A percentile compares a stretch with the other conserved stretches of the same genome.
phyloP scores from a whole-genome alignment of 2,113 vertebrate genomes.

The Sinosuthora webbiana region DNA sequence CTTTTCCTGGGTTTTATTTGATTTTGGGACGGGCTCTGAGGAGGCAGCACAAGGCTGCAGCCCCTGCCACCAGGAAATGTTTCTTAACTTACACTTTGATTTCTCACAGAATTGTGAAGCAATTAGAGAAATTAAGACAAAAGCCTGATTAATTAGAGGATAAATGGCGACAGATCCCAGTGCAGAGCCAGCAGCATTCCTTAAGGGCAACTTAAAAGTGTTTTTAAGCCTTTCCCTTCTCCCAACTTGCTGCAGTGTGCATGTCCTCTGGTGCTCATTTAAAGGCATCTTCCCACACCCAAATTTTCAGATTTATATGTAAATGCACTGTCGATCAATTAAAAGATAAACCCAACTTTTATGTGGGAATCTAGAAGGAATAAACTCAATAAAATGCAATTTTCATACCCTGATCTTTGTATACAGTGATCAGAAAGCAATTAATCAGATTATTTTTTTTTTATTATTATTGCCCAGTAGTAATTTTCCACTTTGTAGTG shows the following conservation, averaged over 20 bases:
- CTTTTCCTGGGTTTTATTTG: background rate
- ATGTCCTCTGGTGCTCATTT: background rate
- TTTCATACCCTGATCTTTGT: background rate
- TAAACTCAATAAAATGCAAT: background rate
- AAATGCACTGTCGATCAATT: conserved; percentile 55
- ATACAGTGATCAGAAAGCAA: conserved; percentile 6
- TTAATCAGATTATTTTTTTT: conserved; percentile 18
- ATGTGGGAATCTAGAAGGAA: background rate
- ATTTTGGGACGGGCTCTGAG: accelerated
- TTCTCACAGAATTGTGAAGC: background rate
- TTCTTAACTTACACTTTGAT: background rate
- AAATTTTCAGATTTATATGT: conserved; percentile 51
- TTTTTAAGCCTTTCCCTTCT: background rate
- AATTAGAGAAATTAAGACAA: background rate
- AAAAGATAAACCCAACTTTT: conserved; percentile 56
- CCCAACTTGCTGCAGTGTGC: background rate
- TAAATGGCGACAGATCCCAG: background rate
- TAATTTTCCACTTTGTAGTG: background rate
- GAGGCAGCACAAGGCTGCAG: background rate
- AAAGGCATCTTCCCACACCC: background rate
- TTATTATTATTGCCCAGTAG: background rate
- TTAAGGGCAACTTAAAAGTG: background rate
- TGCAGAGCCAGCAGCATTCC: background rate
- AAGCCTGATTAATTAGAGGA: background rate
- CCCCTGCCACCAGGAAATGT: background rate